These are phyloP conservation scores for pig (Sus scrofa) DNA, from an alignment of 2,113 vertebrate genomes.

Conservation along the genomic window T2T-Sscrofa CM000812.6:60166001-60166500, in stretches of 20 bases:
- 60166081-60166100: background rate
- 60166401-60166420: background rate
- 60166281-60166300: background rate
- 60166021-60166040: no score
- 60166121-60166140: background rate
- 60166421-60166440: background rate
- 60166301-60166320: background rate
- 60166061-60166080: background rate
- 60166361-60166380: background rate
- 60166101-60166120: background rate
- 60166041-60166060: no score
- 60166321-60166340: background rate
- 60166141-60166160: background rate
- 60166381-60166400: background rate
- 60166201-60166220: background rate
- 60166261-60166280: background rate
- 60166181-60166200: background rate
- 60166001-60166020: no score
- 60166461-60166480: background rate
- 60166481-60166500: background rate
- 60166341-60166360: background rate
- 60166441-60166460: background rate
- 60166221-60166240: background rate
- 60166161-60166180: background rate
- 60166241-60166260: background rate